Evolutionary conservation across 1,140 invertebrate species (phyloP), one percentile per base, ranked within the genome.

Genomic region (Dendroctonus ponderosae): DNA sequence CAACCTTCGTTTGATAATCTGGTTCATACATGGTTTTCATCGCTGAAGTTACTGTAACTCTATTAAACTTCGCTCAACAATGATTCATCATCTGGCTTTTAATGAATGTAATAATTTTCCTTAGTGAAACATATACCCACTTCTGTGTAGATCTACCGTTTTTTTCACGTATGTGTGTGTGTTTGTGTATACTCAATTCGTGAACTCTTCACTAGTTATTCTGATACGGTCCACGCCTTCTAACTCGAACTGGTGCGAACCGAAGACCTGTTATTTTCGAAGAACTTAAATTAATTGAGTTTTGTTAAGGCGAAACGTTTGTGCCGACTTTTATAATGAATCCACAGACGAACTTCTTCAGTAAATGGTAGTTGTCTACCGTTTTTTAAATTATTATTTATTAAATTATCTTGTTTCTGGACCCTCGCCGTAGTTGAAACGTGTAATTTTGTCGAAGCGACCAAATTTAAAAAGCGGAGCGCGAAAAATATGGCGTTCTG

Each of bases 201-300:
- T 26, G 26, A 26, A 26, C 26, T 26, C 26, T 26, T 54, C 12
- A 7, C 26, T 9, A 62, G 69, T 68, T 63, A 66, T 68, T 70
- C 64, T 51, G 59, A 66, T 66, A 67, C 11, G 37, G 26, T 38
- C 71, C 71, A 69, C 71, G 69, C 71, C 71, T 69, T 69, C 69
- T 64, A 70, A 66, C 14, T 26, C 60, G 63, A 43, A 67, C 66
- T 67, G 69, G 62, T 72, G 71, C 72, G 63, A 49, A 64, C 39
- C 49, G 52, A 41, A 71, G 65, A 70, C 71, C 74, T 74, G 74
- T 75, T 75, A 75, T 75, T 75, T 75, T 75, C 71, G 66, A 51
- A 70, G 72, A 72, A 74, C 64, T 70, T 69, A 75, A 74, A 75
- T 75, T 75, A 75, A 75, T 75, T 72, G 74, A 72, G 71, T 75